phyloP scores from a whole-genome alignment of 2,113 vertebrate genomes.

The Cyphomyrus discorhynchus region DNA sequence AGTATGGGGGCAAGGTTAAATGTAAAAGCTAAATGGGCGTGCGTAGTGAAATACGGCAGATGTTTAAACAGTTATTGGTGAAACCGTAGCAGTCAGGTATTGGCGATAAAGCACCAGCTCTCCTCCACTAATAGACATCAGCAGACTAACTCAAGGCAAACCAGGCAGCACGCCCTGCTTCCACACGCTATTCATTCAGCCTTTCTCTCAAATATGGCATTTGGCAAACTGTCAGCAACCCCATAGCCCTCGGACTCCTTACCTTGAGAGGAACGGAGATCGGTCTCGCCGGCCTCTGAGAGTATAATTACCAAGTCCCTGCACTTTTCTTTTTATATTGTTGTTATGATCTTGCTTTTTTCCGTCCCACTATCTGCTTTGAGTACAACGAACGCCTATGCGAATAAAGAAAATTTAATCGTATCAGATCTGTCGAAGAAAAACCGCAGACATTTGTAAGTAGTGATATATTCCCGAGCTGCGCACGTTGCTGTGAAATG shows the following conservation, averaged over 20 bases:
- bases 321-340: slow-evolving; percentile 1
- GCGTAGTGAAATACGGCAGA: background rate
- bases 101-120: background rate
- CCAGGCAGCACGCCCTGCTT: background rate
- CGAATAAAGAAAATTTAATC: background rate
- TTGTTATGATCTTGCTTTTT: background rate
- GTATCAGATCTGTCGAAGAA: background rate
- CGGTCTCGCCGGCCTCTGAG: background rate
- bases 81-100: background rate
- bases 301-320: background rate
- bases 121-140: background rate
- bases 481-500: background rate
- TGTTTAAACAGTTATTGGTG: background rate
- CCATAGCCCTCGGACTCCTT: background rate
- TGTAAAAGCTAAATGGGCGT: background rate
- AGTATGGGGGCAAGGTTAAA: background rate
- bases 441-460: background rate
- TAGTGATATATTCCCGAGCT: background rate
- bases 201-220: background rate
- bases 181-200: background rate
- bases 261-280: slow-evolving; percentile 10
- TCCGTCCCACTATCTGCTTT: background rate
- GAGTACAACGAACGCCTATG: background rate
- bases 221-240: background rate
- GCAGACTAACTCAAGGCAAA: background rate